Base-by-base conservation (phyloP, 2,888 invertebrate genomes). In the Acrobasis consociella region DNA sequence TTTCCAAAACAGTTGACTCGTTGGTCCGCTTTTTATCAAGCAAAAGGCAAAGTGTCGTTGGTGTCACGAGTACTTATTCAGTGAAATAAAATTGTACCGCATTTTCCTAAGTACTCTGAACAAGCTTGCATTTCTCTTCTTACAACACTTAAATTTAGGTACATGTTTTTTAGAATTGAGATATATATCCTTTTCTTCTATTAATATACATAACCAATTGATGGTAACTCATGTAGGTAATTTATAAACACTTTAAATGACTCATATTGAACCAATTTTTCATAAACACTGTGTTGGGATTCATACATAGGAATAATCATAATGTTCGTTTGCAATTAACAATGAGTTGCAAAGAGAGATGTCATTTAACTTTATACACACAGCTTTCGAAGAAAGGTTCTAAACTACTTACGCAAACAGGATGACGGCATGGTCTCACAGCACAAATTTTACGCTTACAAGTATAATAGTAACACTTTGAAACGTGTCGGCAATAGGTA, bases 11-110 rank as follows among this genome's bases (percentile, higher is more conserved):
- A 85, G 83, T 87, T 87, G 89, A 89, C 87, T 82, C 88, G 60
- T 91, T 92, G 91, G 91, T 92, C 91, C 91, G 81, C 89, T 82
- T 71, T 80, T 83, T 83, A 84, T 79, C 77, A 89, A 91, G 91
- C 89, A 86, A 89, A 87, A 91, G 89, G 90, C 89, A 80, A 81
- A 71, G 72, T 77, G 69, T 81, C 73, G 79, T 82, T 80, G 79
- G 73, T 75, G 69, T 75, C 42, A 68, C 65, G 71, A 67, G 64
- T 65, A 72, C 38, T 39, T 42, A 7, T 42, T 53, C 1, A 38
- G 5, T 46, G 46, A 46, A 46, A 11, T 13, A 46, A 46, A 46
- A 46, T 46, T 46, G 46, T 13, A 11, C n/a, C 11, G 46, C n/a
- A 46, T 13, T 13, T 46, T n/a, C 7, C 13, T 46, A 42, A 42